These are phyloP conservation scores for Mesitornis unicolor DNA, from an alignment of 2,113 vertebrate genomes.

Conservation along the genomic window DNA sequence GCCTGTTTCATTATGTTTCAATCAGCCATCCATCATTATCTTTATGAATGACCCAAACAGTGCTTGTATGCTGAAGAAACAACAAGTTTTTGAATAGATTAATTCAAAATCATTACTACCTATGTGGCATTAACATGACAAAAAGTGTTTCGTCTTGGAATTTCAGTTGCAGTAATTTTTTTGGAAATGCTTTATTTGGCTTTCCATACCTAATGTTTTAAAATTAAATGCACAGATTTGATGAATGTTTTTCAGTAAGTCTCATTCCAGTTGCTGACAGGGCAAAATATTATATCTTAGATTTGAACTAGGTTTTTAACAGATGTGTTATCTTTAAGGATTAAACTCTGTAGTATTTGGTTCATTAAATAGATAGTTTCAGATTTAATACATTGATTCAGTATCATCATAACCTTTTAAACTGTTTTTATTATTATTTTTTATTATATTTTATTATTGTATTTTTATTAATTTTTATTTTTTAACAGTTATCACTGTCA, in stretches of 20 bases:
- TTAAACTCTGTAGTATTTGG: background rate
- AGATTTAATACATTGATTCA: background rate
- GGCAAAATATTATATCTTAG: background rate
- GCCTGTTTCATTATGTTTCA: background rate
- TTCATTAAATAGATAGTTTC: background rate
- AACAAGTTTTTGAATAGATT: background rate
- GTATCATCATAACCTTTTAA: background rate
- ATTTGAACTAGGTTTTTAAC: background rate
- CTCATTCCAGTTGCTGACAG: background rate
- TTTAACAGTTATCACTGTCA: background rate
- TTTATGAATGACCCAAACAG: background rate
- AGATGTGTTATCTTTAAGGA: background rate
- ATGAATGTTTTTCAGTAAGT: background rate
- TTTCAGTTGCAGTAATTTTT: background rate
- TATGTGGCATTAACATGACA: rapidly evolving
- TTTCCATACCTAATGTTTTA: background rate
- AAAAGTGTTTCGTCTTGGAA: background rate
- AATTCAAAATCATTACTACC: background rate
- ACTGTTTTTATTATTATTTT: too few species aligned
- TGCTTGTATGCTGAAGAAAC: background rate
- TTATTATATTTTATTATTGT: too few species aligned
- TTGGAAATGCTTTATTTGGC: background rate
- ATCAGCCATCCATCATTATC: background rate
- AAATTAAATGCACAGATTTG: background rate
- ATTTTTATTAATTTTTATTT: too few species aligned